A percentile compares a stretch with the other conserved stretches of the same genome.
Evolutionary conservation across 2,888 invertebrate genomes (phyloP).

Genomic region (Bimastos eiseni): DNA sequence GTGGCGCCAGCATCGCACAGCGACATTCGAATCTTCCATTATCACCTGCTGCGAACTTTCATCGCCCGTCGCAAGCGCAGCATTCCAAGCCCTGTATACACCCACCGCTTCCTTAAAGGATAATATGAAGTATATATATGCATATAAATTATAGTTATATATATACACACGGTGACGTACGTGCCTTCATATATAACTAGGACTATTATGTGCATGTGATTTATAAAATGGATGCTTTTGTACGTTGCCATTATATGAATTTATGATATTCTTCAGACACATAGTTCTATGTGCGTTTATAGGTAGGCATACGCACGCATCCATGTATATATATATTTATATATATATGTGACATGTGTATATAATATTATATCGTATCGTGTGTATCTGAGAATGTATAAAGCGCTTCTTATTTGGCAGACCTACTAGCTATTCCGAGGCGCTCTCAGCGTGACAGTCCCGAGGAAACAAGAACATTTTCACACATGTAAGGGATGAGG

Average conservation of each 20-base stretch:
- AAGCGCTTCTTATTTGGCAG: too few relatives aligned
- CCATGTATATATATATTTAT: not conserved
- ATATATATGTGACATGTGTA: not conserved
- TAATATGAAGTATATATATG: not conserved
- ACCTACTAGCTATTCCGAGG: too few relatives aligned
- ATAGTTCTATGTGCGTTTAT: not conserved
- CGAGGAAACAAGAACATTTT: too few relatives aligned
- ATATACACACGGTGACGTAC: not conserved
- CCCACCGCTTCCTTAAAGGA: not conserved
- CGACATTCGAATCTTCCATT: not conserved
- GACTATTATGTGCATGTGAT: too few relatives aligned
- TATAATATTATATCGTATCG: too few relatives aligned
- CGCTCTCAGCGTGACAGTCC: too few relatives aligned
- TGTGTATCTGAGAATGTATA: not conserved
- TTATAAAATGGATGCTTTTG: not conserved
- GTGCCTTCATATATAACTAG: too few relatives aligned
- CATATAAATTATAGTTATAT: not conserved
- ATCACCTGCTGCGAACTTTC: slow-evolving; percentile 1
- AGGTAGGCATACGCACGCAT: not conserved
- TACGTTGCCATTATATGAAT: not conserved
- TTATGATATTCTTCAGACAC: not conserved
- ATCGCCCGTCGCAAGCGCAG: not conserved
- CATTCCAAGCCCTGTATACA: not conserved
- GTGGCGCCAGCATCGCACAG: slow-evolving; percentile 13
- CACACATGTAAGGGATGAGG: too few relatives aligned